phyloP scores from a whole-genome alignment of 2,797 vertebrate species.

The Propithecus perrieri region DNA sequence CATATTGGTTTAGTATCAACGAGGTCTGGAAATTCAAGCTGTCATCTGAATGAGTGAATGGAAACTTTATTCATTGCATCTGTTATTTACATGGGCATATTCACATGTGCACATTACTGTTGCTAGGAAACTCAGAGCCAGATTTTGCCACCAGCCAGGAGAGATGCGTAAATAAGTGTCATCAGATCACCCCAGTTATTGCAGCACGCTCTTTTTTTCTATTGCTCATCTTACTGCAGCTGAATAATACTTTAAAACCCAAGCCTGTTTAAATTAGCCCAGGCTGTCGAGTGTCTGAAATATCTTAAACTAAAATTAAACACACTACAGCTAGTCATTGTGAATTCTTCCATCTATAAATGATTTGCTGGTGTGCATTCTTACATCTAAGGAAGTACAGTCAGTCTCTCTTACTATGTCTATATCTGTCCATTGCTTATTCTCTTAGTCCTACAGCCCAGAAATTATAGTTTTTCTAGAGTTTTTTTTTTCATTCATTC shows the following conservation, averaged over 20 bases:
- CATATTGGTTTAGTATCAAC: slow-evolving; percentile 45
- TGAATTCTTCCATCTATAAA: neutral
- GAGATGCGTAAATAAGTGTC: slow-evolving; percentile 46
- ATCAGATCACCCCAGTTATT: slow-evolving; percentile 12
- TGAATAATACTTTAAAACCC: neutral
- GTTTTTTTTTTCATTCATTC: neutral
- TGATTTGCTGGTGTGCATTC: neutral
- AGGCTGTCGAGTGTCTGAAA: neutral
- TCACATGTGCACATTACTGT: slow-evolving; percentile 45
- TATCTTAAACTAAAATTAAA: slow-evolving; percentile 36
- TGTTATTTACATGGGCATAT: slow-evolving; percentile 56
- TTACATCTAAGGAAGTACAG: neutral
- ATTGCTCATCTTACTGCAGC: slow-evolving; percentile 47
- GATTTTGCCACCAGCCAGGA: neutral
- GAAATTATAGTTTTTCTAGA: neutral
- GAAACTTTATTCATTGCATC: slow-evolving; percentile 43
- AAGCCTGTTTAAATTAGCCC: slow-evolving; percentile 27
- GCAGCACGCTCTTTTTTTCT: neutral
- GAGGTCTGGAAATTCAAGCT: slow-evolving; percentile 52
- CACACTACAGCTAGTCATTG: neutral
- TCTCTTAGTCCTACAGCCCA: neutral
- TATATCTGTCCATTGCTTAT: accelerated
- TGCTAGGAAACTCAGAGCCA: slow-evolving; percentile 56
- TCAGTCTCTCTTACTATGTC: neutral
- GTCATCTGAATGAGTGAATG: neutral